Base-by-base conservation (phyloP, 2,888 invertebrate species). In the Ochropacha duplaris region DNA sequence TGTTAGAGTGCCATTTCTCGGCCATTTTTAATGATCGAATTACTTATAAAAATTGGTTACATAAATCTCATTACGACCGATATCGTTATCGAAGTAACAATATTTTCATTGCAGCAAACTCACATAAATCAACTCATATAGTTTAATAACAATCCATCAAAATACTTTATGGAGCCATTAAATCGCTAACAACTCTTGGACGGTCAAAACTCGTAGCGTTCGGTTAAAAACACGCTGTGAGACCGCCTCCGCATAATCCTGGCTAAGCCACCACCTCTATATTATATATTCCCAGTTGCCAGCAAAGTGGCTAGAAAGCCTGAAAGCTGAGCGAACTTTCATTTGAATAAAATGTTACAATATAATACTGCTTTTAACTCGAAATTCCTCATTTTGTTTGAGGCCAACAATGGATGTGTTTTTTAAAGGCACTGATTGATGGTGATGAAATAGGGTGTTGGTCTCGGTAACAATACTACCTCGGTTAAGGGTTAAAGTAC, bases 291-390 rank as follows among this genome's bases (percentile, higher is more conserved):
- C 72, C 73, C 72, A 74, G 80, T 81, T 78, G 72, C 73, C 72
- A 74, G 80, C 76, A 81, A 83, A 86, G 83, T 84, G 79, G 77
- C 81, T 79, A 64, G 80, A 76, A 77, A 83, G 78, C 79, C 79
- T 82, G 78, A 80, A 80, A 85, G 84, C 83, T 74, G 77, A 44
- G 44, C 19, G 80, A 77, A 78, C 76, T 76, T 79, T 83, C 78
- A 86, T 87, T 86, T 87, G 83, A 86, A 87, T 87, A 83, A 85
- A 86, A 84, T 79, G 78, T 78, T 79, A 80, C 76, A 76, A 70
- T 59, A 62, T 76, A 78, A 79, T 76, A 74, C 75, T 66, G 50
- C 51, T 50, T 56, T 56, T 62, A 51, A 51, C 51, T 51, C 12
- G 51, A 50, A 50, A 50, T 19, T 19, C 16, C 31, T 52, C 22